Conservation (phyloP, 2,888 invertebrate genomes). For the Synanthedon myopaeformis region DNA sequence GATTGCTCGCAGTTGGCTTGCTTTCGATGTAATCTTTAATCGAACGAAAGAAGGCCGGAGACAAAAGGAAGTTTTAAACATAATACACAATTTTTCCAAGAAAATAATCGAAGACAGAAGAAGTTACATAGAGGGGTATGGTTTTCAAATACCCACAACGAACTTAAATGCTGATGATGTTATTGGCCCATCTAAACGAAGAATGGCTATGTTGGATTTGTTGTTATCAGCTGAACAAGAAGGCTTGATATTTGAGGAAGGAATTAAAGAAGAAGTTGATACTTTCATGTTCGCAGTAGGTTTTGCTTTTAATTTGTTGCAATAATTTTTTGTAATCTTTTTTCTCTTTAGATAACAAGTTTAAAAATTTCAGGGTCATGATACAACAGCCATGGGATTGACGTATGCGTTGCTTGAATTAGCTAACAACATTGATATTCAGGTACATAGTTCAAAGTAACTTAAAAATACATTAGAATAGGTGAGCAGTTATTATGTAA, state of each 20-base stretch:
- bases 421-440: conserved; percentile 28
- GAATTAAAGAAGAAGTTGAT: conserved; percentile 65
- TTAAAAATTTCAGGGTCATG: conserved; percentile 23
- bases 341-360: neutral
- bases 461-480: neutral
- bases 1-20: conserved; percentile 60
- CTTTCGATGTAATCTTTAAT: conserved; percentile 57
- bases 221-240: conserved; percentile 41
- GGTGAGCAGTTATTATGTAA: neutral
- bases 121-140: conserved; percentile 5
- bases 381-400: conserved; percentile 31
- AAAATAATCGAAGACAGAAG: conserved; percentile 33
- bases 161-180: conserved; percentile 10
- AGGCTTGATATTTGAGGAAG: conserved; percentile 43
- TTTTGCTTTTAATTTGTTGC: neutral
- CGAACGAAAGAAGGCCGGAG: conserved; percentile 46
- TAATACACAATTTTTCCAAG: conserved; percentile 26
- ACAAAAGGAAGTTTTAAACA: conserved; percentile 33
- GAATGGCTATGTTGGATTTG: conserved; percentile 57
- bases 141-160: conserved; percentile 1
- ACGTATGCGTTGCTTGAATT: conserved; percentile 22
- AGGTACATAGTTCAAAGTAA: conserved; percentile 5
- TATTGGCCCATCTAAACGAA: conserved; percentile 42
- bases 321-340: neutral
- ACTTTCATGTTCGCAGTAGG: conserved; percentile 64